Evolutionary conservation across 2,113 vertebrate genomes (phyloP).

Genomic region (Macheiramphus alcinus): DNA sequence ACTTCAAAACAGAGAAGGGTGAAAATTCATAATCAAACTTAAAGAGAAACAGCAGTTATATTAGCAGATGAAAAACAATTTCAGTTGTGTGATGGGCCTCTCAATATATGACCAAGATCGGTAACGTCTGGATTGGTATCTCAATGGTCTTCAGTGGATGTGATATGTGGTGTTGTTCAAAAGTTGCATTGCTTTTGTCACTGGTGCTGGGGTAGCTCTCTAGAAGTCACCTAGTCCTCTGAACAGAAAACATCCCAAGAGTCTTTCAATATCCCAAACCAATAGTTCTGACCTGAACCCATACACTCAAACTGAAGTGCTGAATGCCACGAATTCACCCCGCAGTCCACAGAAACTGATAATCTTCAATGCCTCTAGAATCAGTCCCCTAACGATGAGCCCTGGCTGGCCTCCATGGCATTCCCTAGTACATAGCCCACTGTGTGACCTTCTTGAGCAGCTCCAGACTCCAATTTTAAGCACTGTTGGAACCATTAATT

Average conservation of each 20-base stretch:
- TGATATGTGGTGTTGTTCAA: rapidly evolving
- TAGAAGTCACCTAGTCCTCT: neutral
- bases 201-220: neutral
- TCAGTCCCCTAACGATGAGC: neutral
- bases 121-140: neutral
- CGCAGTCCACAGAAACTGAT: neutral
- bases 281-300: neutral
- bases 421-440: neutral
- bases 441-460: neutral
- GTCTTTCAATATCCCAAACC: neutral
- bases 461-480: neutral
- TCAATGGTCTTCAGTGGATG: neutral
- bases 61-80: neutral
- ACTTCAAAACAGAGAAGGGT: neutral
- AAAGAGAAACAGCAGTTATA: neutral
- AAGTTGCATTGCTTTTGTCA: neutral
- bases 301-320: neutral
- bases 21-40: neutral
- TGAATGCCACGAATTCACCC: neutral
- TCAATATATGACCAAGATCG: neutral
- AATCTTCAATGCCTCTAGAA: neutral
- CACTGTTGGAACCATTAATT: neutral
- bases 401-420: neutral
- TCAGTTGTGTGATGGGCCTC: neutral
- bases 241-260: neutral